These are phyloP conservation scores for Neodiprion lecontei DNA, from an alignment of 1,140 invertebrate species.

Conservation along the genomic window DNA sequence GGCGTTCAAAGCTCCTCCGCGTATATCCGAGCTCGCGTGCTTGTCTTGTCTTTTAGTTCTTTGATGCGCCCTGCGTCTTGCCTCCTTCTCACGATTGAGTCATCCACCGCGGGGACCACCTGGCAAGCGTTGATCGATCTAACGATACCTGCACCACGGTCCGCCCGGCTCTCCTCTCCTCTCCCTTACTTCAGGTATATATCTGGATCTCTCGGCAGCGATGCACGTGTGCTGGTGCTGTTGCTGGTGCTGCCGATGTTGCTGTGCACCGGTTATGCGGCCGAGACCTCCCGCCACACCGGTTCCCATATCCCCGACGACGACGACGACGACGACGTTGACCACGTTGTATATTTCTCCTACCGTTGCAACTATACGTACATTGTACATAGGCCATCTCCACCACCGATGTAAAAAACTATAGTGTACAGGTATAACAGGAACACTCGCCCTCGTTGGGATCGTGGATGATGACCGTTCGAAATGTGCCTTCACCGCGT, in stretches of 20 bases:
- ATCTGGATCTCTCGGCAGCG: background rate
- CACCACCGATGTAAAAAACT: too few species aligned
- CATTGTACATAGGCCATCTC: background rate
- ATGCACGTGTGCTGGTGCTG: too few species aligned
- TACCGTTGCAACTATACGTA: background rate
- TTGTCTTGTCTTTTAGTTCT: conserved; percentile 23
- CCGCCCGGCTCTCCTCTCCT: background rate
- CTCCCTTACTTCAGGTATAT: background rate
- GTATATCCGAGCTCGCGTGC: conserved; percentile 9
- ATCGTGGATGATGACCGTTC: background rate
- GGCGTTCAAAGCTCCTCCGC: conserved; percentile 10
- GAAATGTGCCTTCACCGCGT: too few species aligned
- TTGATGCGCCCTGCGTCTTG: conserved; percentile 14
- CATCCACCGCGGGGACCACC: conserved; percentile 56
- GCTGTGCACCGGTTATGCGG: background rate
- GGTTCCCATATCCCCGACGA: background rate
- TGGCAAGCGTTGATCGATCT: conserved; percentile 45
- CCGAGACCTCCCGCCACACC: conserved; percentile 5
- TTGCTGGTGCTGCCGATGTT: too few species aligned
- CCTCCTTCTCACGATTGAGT: conserved; percentile 57
- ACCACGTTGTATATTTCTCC: background rate
- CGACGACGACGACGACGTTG: background rate
- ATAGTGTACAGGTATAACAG: too few species aligned
- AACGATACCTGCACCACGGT: conserved; percentile 1
- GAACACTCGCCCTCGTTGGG: background rate